These are phyloP conservation scores for Alethe diademata DNA, from an alignment of 2,113 vertebrate genomes.

Conservation along the genomic window DNA sequence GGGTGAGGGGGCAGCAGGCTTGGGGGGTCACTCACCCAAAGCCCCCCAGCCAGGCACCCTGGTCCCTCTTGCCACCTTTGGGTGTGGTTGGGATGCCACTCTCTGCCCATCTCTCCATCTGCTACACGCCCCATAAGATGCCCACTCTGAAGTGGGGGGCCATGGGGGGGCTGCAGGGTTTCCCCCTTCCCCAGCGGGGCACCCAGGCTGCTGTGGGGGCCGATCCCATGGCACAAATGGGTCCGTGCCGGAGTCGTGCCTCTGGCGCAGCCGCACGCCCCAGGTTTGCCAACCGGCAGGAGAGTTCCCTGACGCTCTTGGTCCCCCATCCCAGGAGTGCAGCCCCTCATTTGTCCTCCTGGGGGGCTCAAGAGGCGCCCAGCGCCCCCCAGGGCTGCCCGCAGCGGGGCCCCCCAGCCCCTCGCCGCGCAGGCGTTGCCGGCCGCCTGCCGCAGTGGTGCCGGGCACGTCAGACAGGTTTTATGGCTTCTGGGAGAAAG, in stretches of 20 bases:
- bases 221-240: accelerated
- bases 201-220: background rate
- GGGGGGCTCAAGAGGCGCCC: background rate
- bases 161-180: background rate
- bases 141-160: no score
- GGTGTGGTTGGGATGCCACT: background rate
- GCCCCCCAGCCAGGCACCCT: accelerated
- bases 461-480: conserved; percentile 46
- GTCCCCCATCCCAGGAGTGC: background rate
- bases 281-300: background rate
- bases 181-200: accelerated
- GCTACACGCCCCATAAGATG: accelerated
- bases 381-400: background rate
- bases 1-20: background rate
- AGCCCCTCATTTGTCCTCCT: background rate
- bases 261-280: accelerated
- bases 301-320: no score
- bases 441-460: conserved; percentile 34
- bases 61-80: background rate
- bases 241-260: accelerated
- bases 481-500: conserved; percentile 46
- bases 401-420: background rate
- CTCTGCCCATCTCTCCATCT: background rate
- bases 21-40: background rate
- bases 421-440: background rate